Evolutionary conservation across 2,888 invertebrate genomes (phyloP).

Genomic region (Acronicta psi): DNA sequence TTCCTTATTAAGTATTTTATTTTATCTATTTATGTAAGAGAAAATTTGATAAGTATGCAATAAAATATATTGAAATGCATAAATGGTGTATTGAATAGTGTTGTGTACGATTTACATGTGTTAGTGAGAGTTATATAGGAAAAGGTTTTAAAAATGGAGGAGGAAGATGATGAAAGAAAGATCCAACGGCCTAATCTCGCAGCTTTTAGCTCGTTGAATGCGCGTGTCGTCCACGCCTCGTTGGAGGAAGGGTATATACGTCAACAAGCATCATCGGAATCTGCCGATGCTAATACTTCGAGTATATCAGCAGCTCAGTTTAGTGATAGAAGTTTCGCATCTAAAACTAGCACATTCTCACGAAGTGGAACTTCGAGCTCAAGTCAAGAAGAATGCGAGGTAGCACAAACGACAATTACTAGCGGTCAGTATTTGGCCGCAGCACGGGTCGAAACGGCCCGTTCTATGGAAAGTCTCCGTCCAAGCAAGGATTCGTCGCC

Average conservation of each 20-base stretch:
- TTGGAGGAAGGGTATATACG: slow-evolving; percentile 77
- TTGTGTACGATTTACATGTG: slow-evolving; percentile 65
- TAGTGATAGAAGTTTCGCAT: slow-evolving; percentile 86
- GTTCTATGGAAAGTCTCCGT: slow-evolving; percentile 92
- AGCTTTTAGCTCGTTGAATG: slow-evolving; percentile 75
- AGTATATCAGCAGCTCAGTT: slow-evolving; percentile 84
- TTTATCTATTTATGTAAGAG: slow-evolving; percentile 72
- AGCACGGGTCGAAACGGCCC: slow-evolving; percentile 89
- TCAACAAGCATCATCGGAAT: slow-evolving; percentile 88
- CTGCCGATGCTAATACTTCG: slow-evolving; percentile 87
- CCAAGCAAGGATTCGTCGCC: slow-evolving; percentile 88
- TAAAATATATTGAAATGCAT: slow-evolving; percentile 77
- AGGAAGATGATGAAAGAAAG: slow-evolving; percentile 83
- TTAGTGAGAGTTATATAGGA: slow-evolving; percentile 62
- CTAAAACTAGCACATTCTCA: slow-evolving; percentile 86
- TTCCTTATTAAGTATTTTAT: slow-evolving; percentile 82
- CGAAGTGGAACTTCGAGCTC: slow-evolving; percentile 91
- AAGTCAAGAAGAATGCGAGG: slow-evolving; percentile 91
- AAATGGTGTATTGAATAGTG: slow-evolving; percentile 82
- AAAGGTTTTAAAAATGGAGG: slow-evolving; percentile 78
- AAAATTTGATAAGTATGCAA: slow-evolving; percentile 74
- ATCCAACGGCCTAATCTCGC: slow-evolving; percentile 77
- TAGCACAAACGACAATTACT: slow-evolving; percentile 83
- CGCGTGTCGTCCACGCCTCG: slow-evolving; percentile 79
- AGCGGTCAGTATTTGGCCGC: slow-evolving; percentile 88